Percentiles rank a stretch among this genome's conserved stretches.
These are phyloP conservation scores for Oryzias melastigma DNA, from an alignment of 2,113 vertebrate genomes.

Conservation along the genomic window DNA sequence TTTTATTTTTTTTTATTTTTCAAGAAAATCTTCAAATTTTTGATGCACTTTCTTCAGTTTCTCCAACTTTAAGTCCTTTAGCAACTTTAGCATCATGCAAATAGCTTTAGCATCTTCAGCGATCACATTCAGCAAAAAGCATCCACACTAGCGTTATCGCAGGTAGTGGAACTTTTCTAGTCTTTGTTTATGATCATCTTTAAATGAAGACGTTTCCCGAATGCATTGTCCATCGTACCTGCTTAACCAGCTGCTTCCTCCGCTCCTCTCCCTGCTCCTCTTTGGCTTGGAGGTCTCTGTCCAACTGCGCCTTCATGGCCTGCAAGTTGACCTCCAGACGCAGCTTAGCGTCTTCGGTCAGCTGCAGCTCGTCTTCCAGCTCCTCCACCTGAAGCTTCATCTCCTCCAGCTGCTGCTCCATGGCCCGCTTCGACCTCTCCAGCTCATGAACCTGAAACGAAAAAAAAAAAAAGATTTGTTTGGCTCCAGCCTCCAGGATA, in stretches of 20 bases:
- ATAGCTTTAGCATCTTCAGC: no score
- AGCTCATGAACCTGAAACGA: slow-evolving; percentile 92
- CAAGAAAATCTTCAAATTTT: no score
- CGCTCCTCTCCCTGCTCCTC: slow-evolving; percentile 96
- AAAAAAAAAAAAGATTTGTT: no score
- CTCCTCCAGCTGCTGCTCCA: slow-evolving; percentile 97
- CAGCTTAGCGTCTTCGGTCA: slow-evolving; percentile 95
- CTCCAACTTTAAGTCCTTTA: no score
- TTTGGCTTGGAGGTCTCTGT: slow-evolving; percentile 89
- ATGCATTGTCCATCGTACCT: slow-evolving; percentile 68
- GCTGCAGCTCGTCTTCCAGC: slow-evolving; percentile 96
- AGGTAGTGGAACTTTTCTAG: no score
- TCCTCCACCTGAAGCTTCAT: slow-evolving; percentile 95
- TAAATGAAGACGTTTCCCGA: no score
- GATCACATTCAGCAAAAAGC: no score
- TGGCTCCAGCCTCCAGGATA: not conserved
- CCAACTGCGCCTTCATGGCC: slow-evolving; percentile 96
- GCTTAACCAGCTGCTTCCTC: slow-evolving; percentile 92
- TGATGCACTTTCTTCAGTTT: no score
- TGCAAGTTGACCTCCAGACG: slow-evolving; percentile 98
- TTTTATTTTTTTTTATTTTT: no score
- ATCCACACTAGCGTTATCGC: no score
- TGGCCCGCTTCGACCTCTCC: slow-evolving; percentile 91
- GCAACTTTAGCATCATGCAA: no score
- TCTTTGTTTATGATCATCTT: not conserved